Evolutionary conservation across 2,797 vertebrate genomes (phyloP), one percentile per base, ranked within the genome.

Genomic region (Mus caroli): DNA sequence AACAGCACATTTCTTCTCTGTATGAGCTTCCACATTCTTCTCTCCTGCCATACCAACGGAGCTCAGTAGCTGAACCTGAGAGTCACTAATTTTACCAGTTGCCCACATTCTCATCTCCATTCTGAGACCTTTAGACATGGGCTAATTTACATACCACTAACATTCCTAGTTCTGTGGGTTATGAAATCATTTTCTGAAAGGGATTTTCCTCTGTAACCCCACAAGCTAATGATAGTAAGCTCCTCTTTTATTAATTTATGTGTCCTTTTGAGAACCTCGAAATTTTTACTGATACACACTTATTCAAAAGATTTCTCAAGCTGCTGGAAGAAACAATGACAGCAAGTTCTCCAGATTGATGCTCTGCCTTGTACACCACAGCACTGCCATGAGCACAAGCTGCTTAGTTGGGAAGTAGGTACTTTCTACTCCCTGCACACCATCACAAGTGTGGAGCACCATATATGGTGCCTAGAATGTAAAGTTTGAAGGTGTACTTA

Each of bases 341-440:
- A 83, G 40, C 24, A 73, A 17, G 6, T 50, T 12, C 50, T 77
- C 6, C 19, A 73, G 31, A 62, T 22, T 13, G 52, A 9, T 62
- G 2, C 7, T 77, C 11, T 5, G 2, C 2, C n/a, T 79, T 75
- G 12, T 28, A 28, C 2, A n/a, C 34, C 6, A 3, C n/a, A 43
- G 20, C 60, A 52, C 4, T 12, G 10, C 14, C 37, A 31, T 6
- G 12, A 9, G n/a, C 54, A n/a, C 6, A 26, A 62, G 13, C n/a
- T 24, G 11, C 2, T 17, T 10, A 1, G 0, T 3, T n/a, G 52
- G 3, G 2, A 73, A 22, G 26, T 24, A 34, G 0, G 15, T 43
- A 31, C 46, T 75, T 52, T 5, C 13, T n/a, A 40, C 4, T 0
- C 13, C 1, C 4, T 69, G 0, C 3, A 3, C 24, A 15, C 14